Conservation (phyloP, 2,797 vertebrate species). For the Coranthus polyacanthus region DNA sequence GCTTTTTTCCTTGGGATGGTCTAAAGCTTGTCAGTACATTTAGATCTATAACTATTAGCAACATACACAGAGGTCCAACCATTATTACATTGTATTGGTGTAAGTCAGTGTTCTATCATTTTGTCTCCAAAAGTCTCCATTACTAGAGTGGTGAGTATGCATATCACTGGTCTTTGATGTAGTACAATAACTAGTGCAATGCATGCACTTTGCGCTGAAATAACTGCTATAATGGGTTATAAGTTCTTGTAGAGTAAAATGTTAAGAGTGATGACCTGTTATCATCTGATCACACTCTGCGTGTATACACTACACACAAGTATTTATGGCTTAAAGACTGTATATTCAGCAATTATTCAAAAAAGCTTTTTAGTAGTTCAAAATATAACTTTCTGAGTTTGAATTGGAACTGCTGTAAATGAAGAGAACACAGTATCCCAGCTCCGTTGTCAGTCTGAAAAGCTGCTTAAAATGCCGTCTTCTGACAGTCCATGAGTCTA, state of each 20-base stretch:
- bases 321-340: too few relatives aligned
- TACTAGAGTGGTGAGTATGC: constrained; percentile 1
- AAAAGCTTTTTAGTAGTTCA: too few relatives aligned
- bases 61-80: neutral
- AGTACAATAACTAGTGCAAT: neutral
- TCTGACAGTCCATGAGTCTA: too few relatives aligned
- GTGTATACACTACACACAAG: too few relatives aligned
- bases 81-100: too few relatives aligned
- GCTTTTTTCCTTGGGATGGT: neutral
- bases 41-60: neutral
- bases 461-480: too few relatives aligned
- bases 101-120: neutral
- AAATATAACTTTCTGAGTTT: too few relatives aligned
- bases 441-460: too few relatives aligned
- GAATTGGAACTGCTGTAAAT: too few relatives aligned
- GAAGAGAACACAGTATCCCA: too few relatives aligned
- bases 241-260: neutral
- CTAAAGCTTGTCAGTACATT: neutral
- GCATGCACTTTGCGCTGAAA: neutral
- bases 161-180: neutral
- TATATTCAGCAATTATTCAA: too few relatives aligned
- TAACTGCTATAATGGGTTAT: neutral
- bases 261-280: neutral
- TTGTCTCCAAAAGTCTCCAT: neutral
- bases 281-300: neutral